Evolutionary conservation across 2,113 vertebrate species (phyloP), one percentile per base, ranked within the genome.

Genomic region (Cephalopholis sonnerati): DNA sequence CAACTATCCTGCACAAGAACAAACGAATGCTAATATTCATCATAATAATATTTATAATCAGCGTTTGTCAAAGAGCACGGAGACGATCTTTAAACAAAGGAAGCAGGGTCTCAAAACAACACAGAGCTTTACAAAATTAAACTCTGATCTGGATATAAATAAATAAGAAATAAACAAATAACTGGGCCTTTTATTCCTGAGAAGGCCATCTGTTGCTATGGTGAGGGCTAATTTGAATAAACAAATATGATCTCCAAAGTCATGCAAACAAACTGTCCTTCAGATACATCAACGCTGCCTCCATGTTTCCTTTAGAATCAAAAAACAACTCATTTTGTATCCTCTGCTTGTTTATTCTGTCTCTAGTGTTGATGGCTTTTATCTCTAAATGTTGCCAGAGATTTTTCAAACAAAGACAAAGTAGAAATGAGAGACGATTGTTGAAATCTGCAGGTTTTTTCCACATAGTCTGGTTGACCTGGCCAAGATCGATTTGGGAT

Each of bases 291-390:
- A n/a, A 66, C 58, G 4, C 0, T 5, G 39, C 12, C 18, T 79
- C 71, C 0, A 1, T 59, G 63, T 83, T 74, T 81, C 22, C 80
- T 57, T 61, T 24, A n/a, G 9, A 41, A 27, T 48, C 17, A 24
- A 61, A 85, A 32, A 22, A 15, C 0, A 20, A 67, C 5, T 41
- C 13, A 0, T 39, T 32, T 48, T 58, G 41, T 29, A n/a, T 55
- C 36, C 13, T 29, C 7, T 11, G 7, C 58, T 63, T 63, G 74
- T 85, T 82, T 72, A 71, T 67, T 67, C 59, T 46, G 15, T 17
- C 53, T 66, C 20, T 2, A 15, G 18, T 55, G 36, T 3, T 20
- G 39, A 48, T 36, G 29, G 53, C 39, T 65, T 69, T 55, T 12
- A 61, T 67, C 22, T 32, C 55, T 66, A 8, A 7, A 12, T 0